These are phyloP conservation scores for Clistopyga incitator DNA, from an alignment of 2,888 invertebrate species.

Conservation along the genomic window DNA sequence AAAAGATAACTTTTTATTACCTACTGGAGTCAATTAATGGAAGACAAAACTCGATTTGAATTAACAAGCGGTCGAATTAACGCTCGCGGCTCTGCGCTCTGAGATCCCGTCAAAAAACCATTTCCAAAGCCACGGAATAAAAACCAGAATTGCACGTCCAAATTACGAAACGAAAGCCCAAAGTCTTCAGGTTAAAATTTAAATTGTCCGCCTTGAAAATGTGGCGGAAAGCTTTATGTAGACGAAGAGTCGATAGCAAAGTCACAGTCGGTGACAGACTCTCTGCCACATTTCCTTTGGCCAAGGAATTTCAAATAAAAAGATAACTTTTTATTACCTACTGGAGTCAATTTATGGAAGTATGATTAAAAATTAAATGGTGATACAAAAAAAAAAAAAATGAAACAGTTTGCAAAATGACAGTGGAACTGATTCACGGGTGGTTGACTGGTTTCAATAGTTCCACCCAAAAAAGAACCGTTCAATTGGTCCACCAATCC, in stretches of 20 bases:
- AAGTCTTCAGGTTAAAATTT: not conserved
- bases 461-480: too few relatives aligned
- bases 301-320: too few relatives aligned
- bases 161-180: slow-evolving; percentile 28
- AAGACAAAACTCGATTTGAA: slow-evolving; percentile 79
- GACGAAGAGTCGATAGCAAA: too few relatives aligned
- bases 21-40: not conserved
- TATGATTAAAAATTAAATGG: too few relatives aligned
- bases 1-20: not conserved
- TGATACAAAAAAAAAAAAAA: too few relatives aligned
- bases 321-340: not conserved
- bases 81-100: slow-evolving; percentile 62
- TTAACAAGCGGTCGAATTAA: slow-evolving; percentile 79
- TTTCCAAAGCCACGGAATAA: slow-evolving; percentile 25
- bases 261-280: too few relatives aligned
- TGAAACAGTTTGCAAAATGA: too few relatives aligned
- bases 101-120: slow-evolving; percentile 31
- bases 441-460: too few relatives aligned
- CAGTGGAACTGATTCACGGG: too few relatives aligned
- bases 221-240: not conserved
- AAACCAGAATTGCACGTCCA: not conserved
- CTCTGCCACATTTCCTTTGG: too few relatives aligned
- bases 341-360: not conserved
- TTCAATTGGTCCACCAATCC: too few relatives aligned
- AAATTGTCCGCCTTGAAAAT: not conserved